Conservation (phyloP, 1,140 invertebrate species). For the Meloidogyne chitwoodi region DNA sequence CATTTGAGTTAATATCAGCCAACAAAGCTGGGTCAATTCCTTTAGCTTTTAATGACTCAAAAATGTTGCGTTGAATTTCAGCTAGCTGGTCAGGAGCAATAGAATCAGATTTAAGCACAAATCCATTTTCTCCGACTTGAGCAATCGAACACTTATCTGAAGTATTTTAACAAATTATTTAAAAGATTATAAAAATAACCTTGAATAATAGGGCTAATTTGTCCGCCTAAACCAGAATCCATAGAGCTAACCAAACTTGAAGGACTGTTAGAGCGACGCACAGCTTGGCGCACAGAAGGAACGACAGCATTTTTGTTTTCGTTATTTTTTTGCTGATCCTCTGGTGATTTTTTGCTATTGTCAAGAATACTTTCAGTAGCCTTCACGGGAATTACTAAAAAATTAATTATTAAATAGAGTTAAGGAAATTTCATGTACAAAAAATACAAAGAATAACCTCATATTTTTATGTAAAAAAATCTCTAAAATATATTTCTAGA, state of each 20-base stretch:
- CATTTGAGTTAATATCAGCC: constrained; percentile 19
- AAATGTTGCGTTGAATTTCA: constrained; percentile 43
- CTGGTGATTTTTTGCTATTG: not conserved
- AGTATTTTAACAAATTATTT: not conserved
- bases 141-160: constrained; percentile 40
- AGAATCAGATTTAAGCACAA: constrained; percentile 51
- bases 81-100: constrained; percentile 52
- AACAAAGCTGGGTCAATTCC: constrained; percentile 34
- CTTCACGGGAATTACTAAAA: not conserved
- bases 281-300: not conserved
- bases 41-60: constrained; percentile 35
- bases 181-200: constrained; percentile 12
- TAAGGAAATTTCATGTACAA: too few relatives aligned
- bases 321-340: not conserved
- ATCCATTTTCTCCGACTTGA: constrained; percentile 42
- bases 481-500: too few relatives aligned
- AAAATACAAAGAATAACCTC: too few relatives aligned
- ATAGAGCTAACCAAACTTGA: constrained; percentile 50
- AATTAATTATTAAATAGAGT: not conserved
- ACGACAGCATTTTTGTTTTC: not conserved
- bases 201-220: constrained; percentile 42
- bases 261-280: constrained; percentile 50
- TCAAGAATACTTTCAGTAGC: not conserved
- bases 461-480: too few relatives aligned
- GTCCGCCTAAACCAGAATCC: constrained; percentile 45